Conservation (phyloP, 2,797 vertebrate genomes). For the Jordanella pulchra region DNA sequence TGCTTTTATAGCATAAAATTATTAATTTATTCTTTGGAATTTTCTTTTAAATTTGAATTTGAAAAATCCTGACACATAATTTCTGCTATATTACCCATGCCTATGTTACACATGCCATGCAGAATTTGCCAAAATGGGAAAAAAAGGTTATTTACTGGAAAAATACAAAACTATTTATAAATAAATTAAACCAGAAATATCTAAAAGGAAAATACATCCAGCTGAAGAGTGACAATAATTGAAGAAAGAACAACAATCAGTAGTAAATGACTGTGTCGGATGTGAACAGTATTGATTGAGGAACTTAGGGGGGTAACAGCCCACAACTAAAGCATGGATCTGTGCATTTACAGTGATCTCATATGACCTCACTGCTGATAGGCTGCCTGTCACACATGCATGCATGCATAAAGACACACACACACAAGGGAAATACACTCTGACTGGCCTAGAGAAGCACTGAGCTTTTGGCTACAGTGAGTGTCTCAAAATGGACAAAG, state of each 20-base stretch:
- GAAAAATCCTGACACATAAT: too few species aligned
- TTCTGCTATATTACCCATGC: too few species aligned
- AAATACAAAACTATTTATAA: neutral
- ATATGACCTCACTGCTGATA: slow-evolving; percentile 64
- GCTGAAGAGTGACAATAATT: neutral
- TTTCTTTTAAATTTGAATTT: too few species aligned
- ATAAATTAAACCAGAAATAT: neutral
- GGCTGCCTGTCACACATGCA: slow-evolving; percentile 46
- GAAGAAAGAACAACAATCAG: neutral
- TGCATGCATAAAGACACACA: slow-evolving; percentile 19
- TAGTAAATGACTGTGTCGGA: neutral
- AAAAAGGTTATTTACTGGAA: too few species aligned
- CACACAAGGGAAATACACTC: slow-evolving; percentile 17
- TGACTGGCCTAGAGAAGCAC: slow-evolving; percentile 40
- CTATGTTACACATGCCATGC: too few species aligned
- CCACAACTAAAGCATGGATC: slow-evolving; percentile 11
- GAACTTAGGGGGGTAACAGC: neutral
- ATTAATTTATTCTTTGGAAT: too few species aligned
- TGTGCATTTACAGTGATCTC: slow-evolving; percentile 57
- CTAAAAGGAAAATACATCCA: neutral
- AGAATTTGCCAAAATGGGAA: too few species aligned
- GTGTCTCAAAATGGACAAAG: slow-evolving; percentile 49
- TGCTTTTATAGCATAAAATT: too few species aligned
- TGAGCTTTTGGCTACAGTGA: slow-evolving; percentile 60
- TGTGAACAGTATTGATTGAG: slow-evolving; percentile 4